Evolutionary conservation across 2,797 vertebrate genomes (phyloP), one percentile per base, ranked within the genome.

Genomic region (Lindbergichthys nudifrons): DNA sequence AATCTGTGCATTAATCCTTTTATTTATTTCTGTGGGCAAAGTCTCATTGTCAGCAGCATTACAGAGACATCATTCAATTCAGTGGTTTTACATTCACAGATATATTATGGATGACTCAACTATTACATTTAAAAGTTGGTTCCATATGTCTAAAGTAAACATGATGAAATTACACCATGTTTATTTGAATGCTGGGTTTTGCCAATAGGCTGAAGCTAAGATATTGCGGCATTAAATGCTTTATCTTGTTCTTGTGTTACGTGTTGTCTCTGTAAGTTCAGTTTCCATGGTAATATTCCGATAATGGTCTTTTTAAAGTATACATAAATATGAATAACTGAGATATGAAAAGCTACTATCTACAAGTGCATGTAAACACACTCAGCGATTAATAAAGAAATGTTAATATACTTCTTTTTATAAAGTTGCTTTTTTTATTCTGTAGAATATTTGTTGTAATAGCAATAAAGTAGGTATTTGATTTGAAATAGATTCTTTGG

Each of bases 401-500:
- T 32, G 12, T 9, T 18, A 53, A 39, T 43, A 23, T 47, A 0
- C 0, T 7, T 41, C 30, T 46, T 23, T 32, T 36, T 16, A 56
- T 48, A 53, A 19, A 14, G 10, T 47, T 36, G 3, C 51, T 71
- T 61, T 14, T 70, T 66, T 51, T 9, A 26, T 56, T 36, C 51
- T 70, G 32, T 42, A 36, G 41, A 59, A 62, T 36, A 62, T 81
- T 73, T 73, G 12, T 71, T 68, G 53, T 80, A 74, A 75, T 73
- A 32, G 77, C 73, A 36, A 75, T 67, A 60, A 73, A 85, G 79
- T 58, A 57, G 48, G 67, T 74, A 70, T 86, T 88, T 88, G 73
- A 88, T 84, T 81, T 86, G 60, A 84, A 81, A 89, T 84, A 82
- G 72, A 88, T 87, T 74, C 60, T 79, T 50, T 56, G 65, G 68